Percentiles rank a stretch among this genome's conserved stretches.
These are phyloP conservation scores for Dascyllus trimaculatus DNA, from an alignment of 2,113 vertebrate species.

Conservation along the genomic window DNA sequence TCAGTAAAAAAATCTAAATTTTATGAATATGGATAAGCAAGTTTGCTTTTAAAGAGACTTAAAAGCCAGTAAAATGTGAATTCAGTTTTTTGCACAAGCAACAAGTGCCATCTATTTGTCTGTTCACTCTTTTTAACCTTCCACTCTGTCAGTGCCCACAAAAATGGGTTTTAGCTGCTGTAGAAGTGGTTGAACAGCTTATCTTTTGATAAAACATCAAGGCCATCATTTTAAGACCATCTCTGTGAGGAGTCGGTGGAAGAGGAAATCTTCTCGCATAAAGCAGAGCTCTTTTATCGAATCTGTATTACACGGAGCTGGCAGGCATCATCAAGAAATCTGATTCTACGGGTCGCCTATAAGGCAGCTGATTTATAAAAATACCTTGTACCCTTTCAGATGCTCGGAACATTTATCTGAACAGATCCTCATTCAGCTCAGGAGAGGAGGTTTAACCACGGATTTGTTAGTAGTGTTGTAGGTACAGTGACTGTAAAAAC, in stretches of 20 bases:
- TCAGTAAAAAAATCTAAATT: too few relatives aligned
- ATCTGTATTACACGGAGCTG: neutral
- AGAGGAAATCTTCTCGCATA: neutral
- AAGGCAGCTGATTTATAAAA: neutral
- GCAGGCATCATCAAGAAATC: neutral
- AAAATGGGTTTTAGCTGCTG: neutral
- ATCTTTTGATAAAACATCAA: conserved; percentile 8
- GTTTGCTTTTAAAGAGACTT: neutral
- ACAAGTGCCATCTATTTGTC: too few relatives aligned
- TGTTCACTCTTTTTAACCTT: too few relatives aligned
- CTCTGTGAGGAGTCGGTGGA: neutral
- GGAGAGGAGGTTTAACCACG: too few relatives aligned
- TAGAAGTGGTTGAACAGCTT: neutral
- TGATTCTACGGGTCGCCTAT: neutral
- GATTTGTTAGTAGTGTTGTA: too few relatives aligned
- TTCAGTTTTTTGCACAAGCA: neutral
- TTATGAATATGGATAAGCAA: neutral
- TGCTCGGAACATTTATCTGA: neutral
- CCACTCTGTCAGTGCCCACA: too few relatives aligned
- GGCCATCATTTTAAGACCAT: neutral
- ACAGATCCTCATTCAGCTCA: too few relatives aligned
- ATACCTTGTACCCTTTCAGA: neutral
- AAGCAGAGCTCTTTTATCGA: neutral
- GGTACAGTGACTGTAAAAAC: conserved; percentile 9
- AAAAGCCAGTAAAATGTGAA: neutral